phyloP scores from a whole-genome alignment of 1,140 invertebrate genomes.

The Palaemon carinicauda region DNA sequence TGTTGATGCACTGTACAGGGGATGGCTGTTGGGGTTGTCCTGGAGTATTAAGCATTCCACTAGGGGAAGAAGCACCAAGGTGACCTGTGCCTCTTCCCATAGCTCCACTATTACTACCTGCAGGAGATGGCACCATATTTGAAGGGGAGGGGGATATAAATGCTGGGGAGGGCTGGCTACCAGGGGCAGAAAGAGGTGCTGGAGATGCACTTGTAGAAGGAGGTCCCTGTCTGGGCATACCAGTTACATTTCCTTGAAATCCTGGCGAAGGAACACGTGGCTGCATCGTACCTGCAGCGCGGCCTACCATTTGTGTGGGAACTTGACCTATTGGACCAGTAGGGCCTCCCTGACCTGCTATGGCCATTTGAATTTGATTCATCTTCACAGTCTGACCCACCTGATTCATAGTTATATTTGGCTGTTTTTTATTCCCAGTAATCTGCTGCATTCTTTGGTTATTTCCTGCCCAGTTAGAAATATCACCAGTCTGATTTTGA shows the following conservation, averaged over 20 bases:
- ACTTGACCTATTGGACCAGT: conserved; percentile 32
- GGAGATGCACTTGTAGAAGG: conserved; percentile 50
- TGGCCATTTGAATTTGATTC: conserved; percentile 43
- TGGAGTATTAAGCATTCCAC: conserved; percentile 58
- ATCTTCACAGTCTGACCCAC: conserved; percentile 51
- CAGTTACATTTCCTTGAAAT: conserved; percentile 17
- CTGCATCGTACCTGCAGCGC: conserved; percentile 43
- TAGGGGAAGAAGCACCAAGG: conserved; percentile 43
- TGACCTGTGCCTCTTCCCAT: conserved; percentile 47
- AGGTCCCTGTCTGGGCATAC: conserved; percentile 48
- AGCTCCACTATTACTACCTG: conserved; percentile 30
- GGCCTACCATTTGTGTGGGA: conserved; percentile 31
- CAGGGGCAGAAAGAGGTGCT: conserved; percentile 28
- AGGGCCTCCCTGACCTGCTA: conserved; percentile 15
- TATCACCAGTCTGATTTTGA: conserved; percentile 39
- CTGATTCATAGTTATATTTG: conserved; percentile 30
- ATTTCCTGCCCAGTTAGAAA: conserved; percentile 35
- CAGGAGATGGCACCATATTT: conserved; percentile 52
- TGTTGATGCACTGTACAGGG: conserved; percentile 60
- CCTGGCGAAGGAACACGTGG: conserved; percentile 57
- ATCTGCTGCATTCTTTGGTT: conserved; percentile 36
- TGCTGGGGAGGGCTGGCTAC: conserved; percentile 40
- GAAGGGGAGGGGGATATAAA: conserved; percentile 54
- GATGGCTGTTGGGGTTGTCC: conserved; percentile 53
- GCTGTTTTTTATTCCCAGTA: conserved; percentile 41